Percentiles rank a stretch among this genome's conserved stretches.
phyloP scores from a whole-genome alignment of 1,140 invertebrate species.

The Pachypeltis micranthus region DNA sequence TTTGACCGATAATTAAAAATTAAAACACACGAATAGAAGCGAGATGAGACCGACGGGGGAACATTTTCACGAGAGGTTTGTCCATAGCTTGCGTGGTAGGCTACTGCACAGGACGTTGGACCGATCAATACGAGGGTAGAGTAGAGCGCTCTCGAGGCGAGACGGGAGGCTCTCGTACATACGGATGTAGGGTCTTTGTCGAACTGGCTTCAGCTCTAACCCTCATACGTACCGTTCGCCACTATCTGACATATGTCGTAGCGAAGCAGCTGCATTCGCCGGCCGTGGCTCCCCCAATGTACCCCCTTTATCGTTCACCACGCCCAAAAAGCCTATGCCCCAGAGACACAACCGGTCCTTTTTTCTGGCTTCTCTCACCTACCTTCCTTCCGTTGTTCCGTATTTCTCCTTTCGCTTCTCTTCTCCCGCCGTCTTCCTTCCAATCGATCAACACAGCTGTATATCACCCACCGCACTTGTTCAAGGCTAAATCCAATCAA shows the following conservation, averaged over 20 bases:
- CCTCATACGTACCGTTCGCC: not conserved
- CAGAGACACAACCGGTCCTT: constrained; percentile 2
- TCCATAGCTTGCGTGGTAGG: constrained; percentile 21
- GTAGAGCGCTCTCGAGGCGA: constrained; percentile 10
- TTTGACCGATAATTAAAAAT: constrained; percentile 9
- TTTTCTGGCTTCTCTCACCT: not conserved
- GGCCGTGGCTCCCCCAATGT: constrained; percentile 1
- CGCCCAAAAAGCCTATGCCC: not conserved
- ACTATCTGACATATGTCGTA: constrained; percentile 10
- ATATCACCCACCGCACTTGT: constrained; percentile 20
- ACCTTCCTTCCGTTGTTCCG: constrained; percentile 4
- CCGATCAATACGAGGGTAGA: constrained; percentile 8
- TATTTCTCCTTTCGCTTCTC: not conserved
- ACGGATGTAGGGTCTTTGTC: not conserved
- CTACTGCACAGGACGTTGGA: constrained; percentile 18
- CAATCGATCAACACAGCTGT: constrained; percentile 13
- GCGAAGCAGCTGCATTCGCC: constrained; percentile 14
- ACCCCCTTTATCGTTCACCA: constrained; percentile 2
- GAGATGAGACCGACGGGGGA: constrained; percentile 8
- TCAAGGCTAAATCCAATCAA: constrained; percentile 17
- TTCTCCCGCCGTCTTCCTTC: constrained; percentile 5
- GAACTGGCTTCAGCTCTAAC: not conserved
- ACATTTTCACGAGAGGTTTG: constrained; percentile 18
- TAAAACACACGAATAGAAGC: constrained; percentile 14
- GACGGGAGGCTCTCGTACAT: not conserved